Conservation (phyloP, 2,113 vertebrate genomes). For the Apus apus region DNA sequence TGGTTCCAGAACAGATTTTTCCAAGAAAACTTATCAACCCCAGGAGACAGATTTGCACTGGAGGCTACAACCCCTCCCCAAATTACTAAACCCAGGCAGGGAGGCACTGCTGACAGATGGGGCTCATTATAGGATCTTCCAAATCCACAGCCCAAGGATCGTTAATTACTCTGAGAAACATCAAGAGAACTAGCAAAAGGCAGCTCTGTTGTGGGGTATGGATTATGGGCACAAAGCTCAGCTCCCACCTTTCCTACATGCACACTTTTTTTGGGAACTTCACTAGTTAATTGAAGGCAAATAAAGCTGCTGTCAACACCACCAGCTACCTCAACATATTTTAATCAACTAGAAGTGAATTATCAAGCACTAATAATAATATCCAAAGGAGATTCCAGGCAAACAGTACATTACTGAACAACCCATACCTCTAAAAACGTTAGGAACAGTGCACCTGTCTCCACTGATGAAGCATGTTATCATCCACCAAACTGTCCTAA, state of each 20-base stretch:
- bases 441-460: neutral
- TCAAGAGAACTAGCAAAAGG: neutral
- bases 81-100: neutral
- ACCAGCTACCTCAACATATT: neutral
- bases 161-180: rapidly evolving
- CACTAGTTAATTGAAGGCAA: neutral
- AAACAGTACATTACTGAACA: neutral
- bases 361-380: neutral
- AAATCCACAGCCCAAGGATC: rapidly evolving
- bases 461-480: neutral
- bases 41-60: rapidly evolving
- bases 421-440: neutral
- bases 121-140: rapidly evolving
- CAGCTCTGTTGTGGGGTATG: rapidly evolving
- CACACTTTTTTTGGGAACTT: neutral
- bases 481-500: neutral
- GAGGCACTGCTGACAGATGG: neutral
- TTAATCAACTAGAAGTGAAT: neutral
- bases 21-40: neutral
- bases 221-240: rapidly evolving
- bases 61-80: neutral
- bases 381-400: neutral
- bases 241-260: neutral
- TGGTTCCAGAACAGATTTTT: neutral
- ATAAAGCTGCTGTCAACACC: neutral